Base-by-base conservation (phyloP, 2,888 invertebrate genomes). In the Polyommatus icarus region DNA sequence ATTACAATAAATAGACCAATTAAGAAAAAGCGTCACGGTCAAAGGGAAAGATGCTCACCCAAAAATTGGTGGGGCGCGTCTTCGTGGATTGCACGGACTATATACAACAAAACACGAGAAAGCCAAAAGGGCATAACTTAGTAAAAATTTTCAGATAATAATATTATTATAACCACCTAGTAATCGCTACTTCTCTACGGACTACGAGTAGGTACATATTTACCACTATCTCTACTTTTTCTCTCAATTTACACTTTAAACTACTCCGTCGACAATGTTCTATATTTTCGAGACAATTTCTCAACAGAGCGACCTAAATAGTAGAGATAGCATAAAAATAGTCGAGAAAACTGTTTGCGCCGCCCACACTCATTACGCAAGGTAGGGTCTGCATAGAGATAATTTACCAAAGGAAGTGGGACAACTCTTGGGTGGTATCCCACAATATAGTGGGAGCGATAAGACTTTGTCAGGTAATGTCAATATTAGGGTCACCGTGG, bases 261-360 rank as follows among this genome's bases (percentile, higher is more conserved):
- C 54, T 29, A 6, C 67, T 72, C 72, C 4, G 36, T 40, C 72
- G 15, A n/a, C 36, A 40, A 40, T n/a, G 40, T 20, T n/a, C 72
- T 20, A 72, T 40, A 72, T 72, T 72, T 36, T 40, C 12, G 40
- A 54, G 75, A 75, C 46, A 75, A 75, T 75, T 75, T 50, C 46
- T 24, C 75, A 75, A 75, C 73, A 20, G 54, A 18, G 72, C 24
- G 75, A 75, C 75, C 75, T 24, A 50, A 50, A 75, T 75, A 20
- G 75, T 75, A 75, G 54, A 75, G 75, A 75, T 75, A 75, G 75
- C 75, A 75, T 50, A 75, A 75, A 75, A 75, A 75, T 75, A 75
- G 24, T 15, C 20, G 71, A 46, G 73, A 50, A 40, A 73, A 50
- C 15, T 54, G 75, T 54, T 75, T 75, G 29, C 50, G 20, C 73